A percentile compares a stretch with the other conserved stretches of the same genome.
Evolutionary conservation across 2,113 vertebrate species (phyloP).

Genomic region (Danionella cerebrum): DNA sequence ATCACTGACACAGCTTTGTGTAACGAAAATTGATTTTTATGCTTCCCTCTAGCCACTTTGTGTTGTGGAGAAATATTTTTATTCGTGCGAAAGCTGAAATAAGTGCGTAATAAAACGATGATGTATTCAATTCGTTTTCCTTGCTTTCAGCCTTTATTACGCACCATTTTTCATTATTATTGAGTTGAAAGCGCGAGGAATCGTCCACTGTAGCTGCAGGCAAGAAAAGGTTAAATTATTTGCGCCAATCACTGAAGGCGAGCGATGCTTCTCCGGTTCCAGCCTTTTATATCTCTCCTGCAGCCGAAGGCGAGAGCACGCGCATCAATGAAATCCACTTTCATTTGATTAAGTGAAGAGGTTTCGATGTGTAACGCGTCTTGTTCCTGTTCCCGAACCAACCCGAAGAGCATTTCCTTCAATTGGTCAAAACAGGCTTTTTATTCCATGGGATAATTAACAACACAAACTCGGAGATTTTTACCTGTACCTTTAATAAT

Average conservation of each 20-base stretch:
- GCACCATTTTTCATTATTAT: slow-evolving; percentile 71
- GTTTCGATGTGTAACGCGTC: slow-evolving; percentile 18
- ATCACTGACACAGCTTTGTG: slow-evolving; percentile 70
- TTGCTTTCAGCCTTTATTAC: slow-evolving; percentile 71
- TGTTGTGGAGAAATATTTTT: slow-evolving; percentile 70
- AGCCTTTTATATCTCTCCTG: slow-evolving; percentile 21
- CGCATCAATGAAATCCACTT: slow-evolving; percentile 33
- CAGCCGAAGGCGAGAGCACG: slow-evolving; percentile 29
- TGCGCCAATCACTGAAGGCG: slow-evolving; percentile 57
- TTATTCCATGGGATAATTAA: not conserved
- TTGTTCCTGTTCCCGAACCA: not conserved
- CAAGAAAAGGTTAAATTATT: slow-evolving; percentile 65
- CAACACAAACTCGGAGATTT: not conserved
- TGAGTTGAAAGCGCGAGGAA: slow-evolving; percentile 66
- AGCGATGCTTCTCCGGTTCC: slow-evolving; percentile 23
- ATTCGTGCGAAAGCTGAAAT: slow-evolving; percentile 73
- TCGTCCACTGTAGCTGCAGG: slow-evolving; percentile 53
- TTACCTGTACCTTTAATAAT: no score
- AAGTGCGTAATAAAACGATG: slow-evolving; percentile 77
- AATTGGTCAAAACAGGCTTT: not conserved
- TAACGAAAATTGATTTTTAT: slow-evolving; percentile 77
- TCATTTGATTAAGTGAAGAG: slow-evolving; percentile 28
- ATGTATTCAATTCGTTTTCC: slow-evolving; percentile 75
- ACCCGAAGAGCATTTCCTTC: not conserved
- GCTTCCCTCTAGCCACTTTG: slow-evolving; percentile 71